A percentile compares a stretch with the other conserved stretches of the same genome.
Evolutionary conservation across 2,797 vertebrate genomes (phyloP).

Genomic region (Botia kubotai): DNA sequence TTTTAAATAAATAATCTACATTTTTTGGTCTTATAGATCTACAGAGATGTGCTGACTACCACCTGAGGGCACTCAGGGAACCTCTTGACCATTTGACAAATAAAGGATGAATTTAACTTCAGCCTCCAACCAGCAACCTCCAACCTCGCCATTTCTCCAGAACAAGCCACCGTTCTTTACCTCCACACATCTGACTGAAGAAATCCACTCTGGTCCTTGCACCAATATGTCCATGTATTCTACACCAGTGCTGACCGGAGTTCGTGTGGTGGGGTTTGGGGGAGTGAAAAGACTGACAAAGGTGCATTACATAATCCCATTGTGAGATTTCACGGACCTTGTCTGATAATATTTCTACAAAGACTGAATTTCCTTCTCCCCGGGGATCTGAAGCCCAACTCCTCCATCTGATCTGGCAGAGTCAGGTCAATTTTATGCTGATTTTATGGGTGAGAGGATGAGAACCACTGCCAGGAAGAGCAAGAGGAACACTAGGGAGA

Average conservation of each 20-base stretch:
- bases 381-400: slow-evolving; percentile 69
- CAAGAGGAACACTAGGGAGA: slow-evolving; percentile 50
- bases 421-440: slow-evolving; percentile 83
- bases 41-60: too few relatives aligned
- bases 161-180: neutral
- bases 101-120: neutral
- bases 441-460: slow-evolving; percentile 85
- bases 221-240: slow-evolving; percentile 32
- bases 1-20: too few relatives aligned
- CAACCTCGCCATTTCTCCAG: neutral
- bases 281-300: slow-evolving; percentile 60
- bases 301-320: slow-evolving; percentile 80
- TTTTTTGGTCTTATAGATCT: too few relatives aligned
- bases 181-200: neutral
- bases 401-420: slow-evolving; percentile 73
- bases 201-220: neutral
- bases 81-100: neutral
- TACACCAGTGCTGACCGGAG: slow-evolving; percentile 39
- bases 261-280: neutral
- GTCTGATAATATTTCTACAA: slow-evolving; percentile 74
- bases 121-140: neutral
- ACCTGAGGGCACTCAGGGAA: too few relatives aligned
- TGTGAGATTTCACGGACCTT: slow-evolving; percentile 77
- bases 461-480: slow-evolving; percentile 68
- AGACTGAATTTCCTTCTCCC: slow-evolving; percentile 70